Conservation (phyloP, 23 tunicate species). For the Oikopleura vanhoeffeni region DNA sequence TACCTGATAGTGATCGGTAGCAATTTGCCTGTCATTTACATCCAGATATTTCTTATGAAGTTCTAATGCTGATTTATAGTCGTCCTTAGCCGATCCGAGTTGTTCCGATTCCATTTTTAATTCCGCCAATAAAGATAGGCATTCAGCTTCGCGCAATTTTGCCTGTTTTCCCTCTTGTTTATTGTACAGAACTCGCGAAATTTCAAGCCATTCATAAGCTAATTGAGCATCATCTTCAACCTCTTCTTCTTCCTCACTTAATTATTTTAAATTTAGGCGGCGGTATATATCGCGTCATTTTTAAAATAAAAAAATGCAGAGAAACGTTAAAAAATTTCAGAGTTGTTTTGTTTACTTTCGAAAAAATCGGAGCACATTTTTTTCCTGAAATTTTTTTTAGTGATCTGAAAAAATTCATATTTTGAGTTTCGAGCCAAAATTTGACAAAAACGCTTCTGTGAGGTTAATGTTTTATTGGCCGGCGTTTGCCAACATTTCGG, state of each 20-base stretch:
- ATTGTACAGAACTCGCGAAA: neutral
- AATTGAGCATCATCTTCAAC: neutral
- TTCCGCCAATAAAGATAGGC: neutral
- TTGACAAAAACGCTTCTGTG: too few relatives aligned
- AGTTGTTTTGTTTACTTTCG: too few relatives aligned
- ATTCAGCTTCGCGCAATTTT: neutral
- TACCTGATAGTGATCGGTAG: neutral
- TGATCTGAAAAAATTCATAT: too few relatives aligned
- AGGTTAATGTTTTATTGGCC: too few relatives aligned
- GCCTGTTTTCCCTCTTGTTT: neutral
- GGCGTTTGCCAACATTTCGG: too few relatives aligned
- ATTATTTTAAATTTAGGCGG: too few relatives aligned
- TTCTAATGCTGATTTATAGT: neutral
- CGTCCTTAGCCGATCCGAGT: neutral
- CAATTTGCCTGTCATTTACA: neutral
- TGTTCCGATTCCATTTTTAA: neutral
- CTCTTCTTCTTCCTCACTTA: neutral
- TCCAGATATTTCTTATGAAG: neutral
- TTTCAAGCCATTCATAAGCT: constrained; percentile 13
- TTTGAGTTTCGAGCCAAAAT: too few relatives aligned
- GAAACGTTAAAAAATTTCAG: too few relatives aligned
- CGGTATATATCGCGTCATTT: too few relatives aligned
- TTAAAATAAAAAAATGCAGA: too few relatives aligned
- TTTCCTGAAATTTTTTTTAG: too few relatives aligned
- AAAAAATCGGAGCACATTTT: too few relatives aligned